These are phyloP conservation scores for Thelaira solivaga DNA, from an alignment of 2,888 invertebrate species.

Conservation along the genomic window DNA sequence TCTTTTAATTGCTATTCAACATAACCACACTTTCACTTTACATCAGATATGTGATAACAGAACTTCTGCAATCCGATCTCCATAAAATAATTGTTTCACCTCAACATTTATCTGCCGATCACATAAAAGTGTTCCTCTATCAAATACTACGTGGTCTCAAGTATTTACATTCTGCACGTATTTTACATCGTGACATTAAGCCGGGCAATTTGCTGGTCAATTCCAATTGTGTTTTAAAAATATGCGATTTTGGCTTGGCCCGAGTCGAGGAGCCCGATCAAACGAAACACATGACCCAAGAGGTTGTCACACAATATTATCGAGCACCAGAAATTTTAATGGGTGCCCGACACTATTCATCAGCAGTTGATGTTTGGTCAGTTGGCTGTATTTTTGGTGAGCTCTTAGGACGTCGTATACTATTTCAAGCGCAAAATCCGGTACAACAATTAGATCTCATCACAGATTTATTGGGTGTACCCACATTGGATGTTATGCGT, in stretches of 20 bases:
- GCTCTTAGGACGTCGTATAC: conserved; percentile 93
- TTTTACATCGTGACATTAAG: conserved; percentile 99
- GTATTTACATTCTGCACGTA: conserved; percentile 98
- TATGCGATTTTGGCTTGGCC: conserved; percentile 99
- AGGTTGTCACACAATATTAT: conserved; percentile 99
- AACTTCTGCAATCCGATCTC: conserved; percentile 99
- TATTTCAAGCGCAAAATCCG: conserved; percentile 99
- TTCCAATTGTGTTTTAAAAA: conserved; percentile 99
- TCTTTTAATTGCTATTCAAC: background rate
- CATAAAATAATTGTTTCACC: conserved; percentile 99
- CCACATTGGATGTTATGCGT: conserved; percentile 95
- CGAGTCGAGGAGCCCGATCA: conserved; percentile 97
- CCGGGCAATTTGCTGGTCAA: conserved; percentile 99
- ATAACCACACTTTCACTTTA: background rate
- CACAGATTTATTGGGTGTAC: conserved; percentile 97
- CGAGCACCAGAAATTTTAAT: conserved; percentile 99
- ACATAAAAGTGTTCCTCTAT: conserved; percentile 99
- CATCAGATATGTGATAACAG: conserved; percentile 97
- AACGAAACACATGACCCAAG: conserved; percentile 98
- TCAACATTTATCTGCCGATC: conserved; percentile 98
- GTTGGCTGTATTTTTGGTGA: conserved; percentile 99
- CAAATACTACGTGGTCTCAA: conserved; percentile 99
- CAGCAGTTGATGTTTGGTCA: conserved; percentile 99
- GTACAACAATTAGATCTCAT: conserved; percentile 98
- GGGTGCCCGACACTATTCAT: conserved; percentile 98